These are phyloP conservation scores for Deroplatys truncata DNA, from an alignment of 2,888 invertebrate species.

Conservation along the genomic window DNA sequence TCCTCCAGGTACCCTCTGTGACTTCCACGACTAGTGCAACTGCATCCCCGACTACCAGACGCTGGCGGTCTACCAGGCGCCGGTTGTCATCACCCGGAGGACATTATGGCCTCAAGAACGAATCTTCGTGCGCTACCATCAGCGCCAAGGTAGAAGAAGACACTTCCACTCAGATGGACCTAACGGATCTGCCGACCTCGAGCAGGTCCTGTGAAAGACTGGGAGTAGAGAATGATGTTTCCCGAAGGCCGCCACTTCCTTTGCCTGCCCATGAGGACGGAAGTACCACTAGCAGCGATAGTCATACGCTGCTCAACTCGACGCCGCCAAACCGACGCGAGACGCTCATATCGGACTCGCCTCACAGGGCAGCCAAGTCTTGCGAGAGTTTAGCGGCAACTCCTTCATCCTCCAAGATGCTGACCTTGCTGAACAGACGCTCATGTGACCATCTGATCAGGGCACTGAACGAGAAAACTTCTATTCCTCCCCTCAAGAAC, in stretches of 20 bases:
- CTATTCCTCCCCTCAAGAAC: conserved; percentile 36
- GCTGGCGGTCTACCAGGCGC: neutral
- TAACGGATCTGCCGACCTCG: conserved; percentile 31
- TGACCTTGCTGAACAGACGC: conserved; percentile 3
- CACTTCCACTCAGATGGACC: neutral
- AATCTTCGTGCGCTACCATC: conserved; percentile 18
- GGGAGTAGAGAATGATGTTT: neutral
- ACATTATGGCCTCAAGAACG: neutral
- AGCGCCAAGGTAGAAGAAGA: conserved; percentile 16
- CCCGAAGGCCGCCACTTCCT: conserved; percentile 40
- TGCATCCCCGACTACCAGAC: neutral
- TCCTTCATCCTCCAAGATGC: neutral
- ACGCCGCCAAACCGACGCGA: neutral
- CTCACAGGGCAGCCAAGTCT: neutral
- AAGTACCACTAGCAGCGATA: conserved; percentile 19
- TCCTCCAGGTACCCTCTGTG: conserved; percentile 20
- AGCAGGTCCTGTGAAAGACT: conserved; percentile 33
- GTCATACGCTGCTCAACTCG: neutral
- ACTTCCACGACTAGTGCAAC: neutral
- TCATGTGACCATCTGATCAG: conserved; percentile 20
- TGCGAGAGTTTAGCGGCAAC: neutral
- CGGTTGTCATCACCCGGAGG: conserved; percentile 2
- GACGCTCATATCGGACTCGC: neutral
- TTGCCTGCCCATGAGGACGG: conserved; percentile 32
- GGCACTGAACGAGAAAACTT: conserved; percentile 19